These are phyloP conservation scores for Borostomias antarcticus DNA, from an alignment of 2,797 vertebrate species.

Conservation along the genomic window DNA sequence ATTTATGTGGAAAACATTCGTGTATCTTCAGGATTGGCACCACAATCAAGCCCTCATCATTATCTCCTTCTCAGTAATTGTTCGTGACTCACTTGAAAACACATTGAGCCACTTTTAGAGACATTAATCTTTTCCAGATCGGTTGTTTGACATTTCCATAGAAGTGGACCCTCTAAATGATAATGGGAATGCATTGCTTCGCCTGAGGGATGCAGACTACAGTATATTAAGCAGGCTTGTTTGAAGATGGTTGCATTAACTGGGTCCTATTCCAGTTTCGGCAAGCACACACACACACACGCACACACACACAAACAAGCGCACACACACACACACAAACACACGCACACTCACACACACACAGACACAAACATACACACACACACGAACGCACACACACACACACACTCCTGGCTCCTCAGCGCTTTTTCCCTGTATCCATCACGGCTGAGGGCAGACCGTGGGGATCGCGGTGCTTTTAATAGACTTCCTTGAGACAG, in stretches of 20 bases:
- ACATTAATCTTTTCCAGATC: slow-evolving; percentile 71
- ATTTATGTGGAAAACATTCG: slow-evolving; percentile 12
- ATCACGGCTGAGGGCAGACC: slow-evolving; percentile 41
- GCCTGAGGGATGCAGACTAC: slow-evolving; percentile 67
- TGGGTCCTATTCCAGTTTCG: not conserved
- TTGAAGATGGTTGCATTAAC: slow-evolving; percentile 66
- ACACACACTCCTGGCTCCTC: no score
- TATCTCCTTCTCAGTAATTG: slow-evolving; percentile 55
- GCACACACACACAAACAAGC: no score
- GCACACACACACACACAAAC: no score
- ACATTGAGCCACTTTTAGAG: slow-evolving; percentile 48
- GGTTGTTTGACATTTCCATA: slow-evolving; percentile 69
- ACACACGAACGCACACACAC: no score
- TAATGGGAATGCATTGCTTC: slow-evolving; percentile 59
- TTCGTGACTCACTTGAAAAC: slow-evolving; percentile 53
- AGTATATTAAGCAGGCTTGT: slow-evolving; percentile 62
- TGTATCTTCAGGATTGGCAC: slow-evolving; percentile 45
- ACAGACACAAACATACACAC: no score
- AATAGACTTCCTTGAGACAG: slow-evolving; percentile 55
- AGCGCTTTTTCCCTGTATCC: slow-evolving; percentile 43
- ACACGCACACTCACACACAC: no score
- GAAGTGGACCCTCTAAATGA: slow-evolving; percentile 65
- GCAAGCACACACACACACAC: no score
- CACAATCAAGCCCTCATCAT: slow-evolving; percentile 48
- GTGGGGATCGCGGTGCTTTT: slow-evolving; percentile 40